phyloP scores from a whole-genome alignment of 2,888 invertebrate genomes.

The Andricus curvator region DNA sequence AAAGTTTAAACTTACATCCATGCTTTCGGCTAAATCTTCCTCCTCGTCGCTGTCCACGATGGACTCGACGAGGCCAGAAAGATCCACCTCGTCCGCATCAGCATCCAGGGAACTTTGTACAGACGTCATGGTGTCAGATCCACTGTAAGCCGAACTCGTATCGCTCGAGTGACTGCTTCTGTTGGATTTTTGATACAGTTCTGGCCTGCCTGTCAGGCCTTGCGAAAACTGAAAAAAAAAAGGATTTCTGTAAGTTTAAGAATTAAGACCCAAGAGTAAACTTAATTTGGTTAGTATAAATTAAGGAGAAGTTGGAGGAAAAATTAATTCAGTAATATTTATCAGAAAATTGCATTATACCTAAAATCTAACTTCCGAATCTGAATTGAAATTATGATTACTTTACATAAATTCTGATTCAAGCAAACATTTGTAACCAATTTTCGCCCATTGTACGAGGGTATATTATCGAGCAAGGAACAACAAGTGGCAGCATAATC shows the following conservation, averaged over 20 bases:
- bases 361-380: not conserved
- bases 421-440: not conserved
- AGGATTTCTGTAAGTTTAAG: not conserved
- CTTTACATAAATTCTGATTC: not conserved
- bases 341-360: too few relatives aligned
- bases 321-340: too few relatives aligned
- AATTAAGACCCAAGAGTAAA: not conserved
- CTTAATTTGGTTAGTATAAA: not conserved
- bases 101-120: slow-evolving; percentile 91
- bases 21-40: slow-evolving; percentile 94
- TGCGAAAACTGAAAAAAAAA: slow-evolving; percentile 73
- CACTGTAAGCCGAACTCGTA: slow-evolving; percentile 97
- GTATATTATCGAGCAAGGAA: not conserved
- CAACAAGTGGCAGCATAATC: slow-evolving; percentile 8
- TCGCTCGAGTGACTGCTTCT: slow-evolving; percentile 93
- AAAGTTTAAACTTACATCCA: slow-evolving; percentile 84
- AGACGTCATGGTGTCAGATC: slow-evolving; percentile 97
- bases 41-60: slow-evolving; percentile 98
- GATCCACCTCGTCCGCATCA: slow-evolving; percentile 89
- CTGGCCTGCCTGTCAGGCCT: slow-evolving; percentile 81
- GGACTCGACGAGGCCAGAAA: slow-evolving; percentile 96
- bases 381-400: not conserved
- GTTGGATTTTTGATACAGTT: slow-evolving; percentile 91
- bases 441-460: not conserved
- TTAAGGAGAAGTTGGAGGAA: not conserved